Conservation (phyloP, 2,113 vertebrate species). For the Pandion haliaetus region DNA sequence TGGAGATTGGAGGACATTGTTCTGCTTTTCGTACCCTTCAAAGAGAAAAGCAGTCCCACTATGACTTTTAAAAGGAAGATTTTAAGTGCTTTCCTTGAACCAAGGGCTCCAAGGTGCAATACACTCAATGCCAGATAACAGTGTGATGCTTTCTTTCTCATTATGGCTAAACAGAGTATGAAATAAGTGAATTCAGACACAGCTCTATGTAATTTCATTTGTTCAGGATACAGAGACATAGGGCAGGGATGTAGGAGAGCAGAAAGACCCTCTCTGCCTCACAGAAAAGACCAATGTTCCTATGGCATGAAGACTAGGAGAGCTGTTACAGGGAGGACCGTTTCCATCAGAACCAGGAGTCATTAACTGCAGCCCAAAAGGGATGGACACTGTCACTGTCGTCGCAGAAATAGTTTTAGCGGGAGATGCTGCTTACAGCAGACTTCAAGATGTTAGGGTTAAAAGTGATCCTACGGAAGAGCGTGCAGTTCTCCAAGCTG, state of each 20-base stretch:
- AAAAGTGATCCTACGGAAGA: background rate
- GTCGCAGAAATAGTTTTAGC: background rate
- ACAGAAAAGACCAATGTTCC: background rate
- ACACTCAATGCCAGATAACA: background rate
- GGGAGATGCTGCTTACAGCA: background rate
- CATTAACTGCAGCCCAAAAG: background rate
- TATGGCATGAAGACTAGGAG: background rate
- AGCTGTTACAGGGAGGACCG: background rate
- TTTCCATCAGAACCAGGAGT: background rate
- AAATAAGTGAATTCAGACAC: background rate
- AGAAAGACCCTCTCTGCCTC: background rate
- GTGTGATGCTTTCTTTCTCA: background rate
- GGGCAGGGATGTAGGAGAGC: background rate
- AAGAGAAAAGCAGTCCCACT: background rate
- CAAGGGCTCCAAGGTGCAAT: background rate
- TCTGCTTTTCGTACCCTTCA: background rate
- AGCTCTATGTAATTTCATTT: background rate
- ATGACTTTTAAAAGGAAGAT: background rate
- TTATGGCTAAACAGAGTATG: background rate
- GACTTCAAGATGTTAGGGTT: background rate
- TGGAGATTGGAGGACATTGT: background rate
- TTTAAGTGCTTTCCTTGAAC: background rate
- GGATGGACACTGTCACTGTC: background rate
- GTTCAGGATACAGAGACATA: background rate
- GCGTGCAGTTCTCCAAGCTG: background rate